Conservation (phyloP, 2,888 invertebrate species). For the Hololepta plana region DNA sequence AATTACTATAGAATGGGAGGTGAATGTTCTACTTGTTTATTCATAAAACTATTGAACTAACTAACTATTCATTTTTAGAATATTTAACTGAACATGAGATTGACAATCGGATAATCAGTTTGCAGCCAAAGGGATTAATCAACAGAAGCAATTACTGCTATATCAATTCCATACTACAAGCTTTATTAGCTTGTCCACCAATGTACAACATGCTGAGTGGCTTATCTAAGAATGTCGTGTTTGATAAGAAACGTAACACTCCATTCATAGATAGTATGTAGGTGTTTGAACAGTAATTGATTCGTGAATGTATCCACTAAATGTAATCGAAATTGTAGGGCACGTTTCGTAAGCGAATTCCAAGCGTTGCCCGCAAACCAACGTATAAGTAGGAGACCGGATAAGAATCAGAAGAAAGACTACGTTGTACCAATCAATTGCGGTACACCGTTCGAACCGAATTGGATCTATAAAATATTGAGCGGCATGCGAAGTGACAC, state of each 20-base stretch:
- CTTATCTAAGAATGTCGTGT: conserved; percentile 45
- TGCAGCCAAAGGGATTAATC: conserved; percentile 78
- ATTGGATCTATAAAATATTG: conserved; percentile 68
- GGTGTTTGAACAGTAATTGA: conserved; percentile 25
- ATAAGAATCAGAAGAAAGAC: conserved; percentile 30
- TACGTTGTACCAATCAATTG: conserved; percentile 29
- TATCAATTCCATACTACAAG: conserved; percentile 88
- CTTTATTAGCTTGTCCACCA: conserved; percentile 84
- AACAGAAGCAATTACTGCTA: conserved; percentile 95
- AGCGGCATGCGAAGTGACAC: conserved; percentile 52
- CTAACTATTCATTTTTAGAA: conserved; percentile 48
- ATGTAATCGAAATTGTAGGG: conserved; percentile 29
- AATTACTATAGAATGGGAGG: conserved; percentile 53
- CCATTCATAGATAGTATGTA: conserved; percentile 88
- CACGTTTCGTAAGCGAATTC: conserved; percentile 65
- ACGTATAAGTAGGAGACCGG: conserved; percentile 26
- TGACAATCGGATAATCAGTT: conserved; percentile 59
- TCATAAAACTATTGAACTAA: conserved; percentile 2
- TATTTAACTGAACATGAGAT: conserved; percentile 56
- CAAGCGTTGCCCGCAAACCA: conserved; percentile 39
- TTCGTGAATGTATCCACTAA: neutral
- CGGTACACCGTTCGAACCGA: conserved; percentile 81
- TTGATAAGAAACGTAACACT: conserved; percentile 34
- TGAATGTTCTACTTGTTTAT: conserved; percentile 22
- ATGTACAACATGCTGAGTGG: conserved; percentile 80